Base-by-base conservation (phyloP, 2,888 invertebrate species). In the Agrotis clavis region DNA sequence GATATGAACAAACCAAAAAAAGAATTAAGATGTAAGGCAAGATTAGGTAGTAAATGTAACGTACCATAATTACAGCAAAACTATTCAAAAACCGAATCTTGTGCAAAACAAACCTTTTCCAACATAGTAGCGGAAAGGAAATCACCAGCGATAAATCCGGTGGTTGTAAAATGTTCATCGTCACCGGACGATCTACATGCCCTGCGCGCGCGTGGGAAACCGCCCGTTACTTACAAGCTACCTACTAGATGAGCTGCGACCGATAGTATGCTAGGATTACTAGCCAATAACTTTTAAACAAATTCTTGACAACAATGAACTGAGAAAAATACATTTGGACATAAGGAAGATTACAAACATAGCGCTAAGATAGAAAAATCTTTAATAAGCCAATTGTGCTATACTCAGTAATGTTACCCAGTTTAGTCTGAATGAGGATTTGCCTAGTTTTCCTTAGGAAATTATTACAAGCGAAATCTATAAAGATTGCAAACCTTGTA, bases 151-250 rank as follows among this genome's bases (percentile, higher is more conserved):
- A 83, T 87, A 86, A 83, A 70, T 69, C 73, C 65, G 45, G 64
- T 67, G 48, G 72, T 75, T 76, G 78, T 76, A 71, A 69, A 57
- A 30, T 74, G 73, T 73, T 74, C 86, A 90, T 90, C 89, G 85
- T 86, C 86, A 85, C 82, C 67, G 48, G 54, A 53, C 79, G 87
- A 90, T 91, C 90, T 90, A 90, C 90, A 90, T 90, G 90, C 87
- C 85, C 83, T 78, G 80, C 67, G 83, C 86, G 86, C 78, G 79
- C 90, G 92, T 92, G 92, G 92, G 91, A 88, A 90, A 86, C 81
- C 66, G 48, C 79, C 90, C 88, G 90, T 90, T 90, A 91, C 70
- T 81, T 74, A 77, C 73, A 67, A 72, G 82, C 78, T 81, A 75
- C 84, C 67, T 71, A 76, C 71, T 69, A 79, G 81, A 81, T 81